These are phyloP conservation scores for Ptilorrhoa leucosticta DNA, from an alignment of 2,113 vertebrate species.

Conservation along the genomic window DNA sequence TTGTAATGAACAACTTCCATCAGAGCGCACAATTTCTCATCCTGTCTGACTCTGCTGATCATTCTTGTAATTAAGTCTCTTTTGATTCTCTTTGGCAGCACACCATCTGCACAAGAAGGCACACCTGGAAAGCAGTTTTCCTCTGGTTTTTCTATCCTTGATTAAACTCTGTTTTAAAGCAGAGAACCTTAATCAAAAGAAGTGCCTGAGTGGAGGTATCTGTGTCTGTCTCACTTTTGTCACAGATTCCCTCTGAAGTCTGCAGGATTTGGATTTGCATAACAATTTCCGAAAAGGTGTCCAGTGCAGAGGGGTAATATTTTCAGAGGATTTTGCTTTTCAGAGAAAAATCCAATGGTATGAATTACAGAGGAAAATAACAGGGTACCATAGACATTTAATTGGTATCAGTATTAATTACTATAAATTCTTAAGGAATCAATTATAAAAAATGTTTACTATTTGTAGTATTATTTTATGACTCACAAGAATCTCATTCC, in stretches of 20 bases:
- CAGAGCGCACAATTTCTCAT: conserved; percentile 36
- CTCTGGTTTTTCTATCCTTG: conserved; percentile 51
- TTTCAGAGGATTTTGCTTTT: not conserved
- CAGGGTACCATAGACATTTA: not conserved
- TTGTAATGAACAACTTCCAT: conserved; percentile 52
- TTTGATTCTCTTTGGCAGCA: conserved; percentile 56
- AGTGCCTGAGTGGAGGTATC: conserved; percentile 11
- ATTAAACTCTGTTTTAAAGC: conserved; percentile 62
- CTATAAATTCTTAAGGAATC: not conserved
- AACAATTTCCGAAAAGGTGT: not conserved
- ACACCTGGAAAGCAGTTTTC: conserved; percentile 53
- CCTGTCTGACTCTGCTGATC: conserved; percentile 35
- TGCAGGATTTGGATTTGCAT: conserved; percentile 27
- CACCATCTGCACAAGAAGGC: conserved; percentile 56
- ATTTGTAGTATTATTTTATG: not conserved
- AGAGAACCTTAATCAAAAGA: conserved; percentile 52
- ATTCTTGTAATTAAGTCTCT: conserved; percentile 55
- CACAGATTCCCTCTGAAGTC: not conserved
- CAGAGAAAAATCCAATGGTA: not conserved
- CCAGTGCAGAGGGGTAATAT: not conserved
- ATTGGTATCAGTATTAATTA: not conserved
- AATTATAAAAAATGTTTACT: not conserved
- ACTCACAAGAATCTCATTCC: not conserved
- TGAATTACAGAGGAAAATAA: not conserved
- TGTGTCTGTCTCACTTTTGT: not conserved